A percentile compares a stretch with the other conserved stretches of the same genome.
Conservation (phyloP, 2,113 vertebrate species). For the Calidris pugnax region DNA sequence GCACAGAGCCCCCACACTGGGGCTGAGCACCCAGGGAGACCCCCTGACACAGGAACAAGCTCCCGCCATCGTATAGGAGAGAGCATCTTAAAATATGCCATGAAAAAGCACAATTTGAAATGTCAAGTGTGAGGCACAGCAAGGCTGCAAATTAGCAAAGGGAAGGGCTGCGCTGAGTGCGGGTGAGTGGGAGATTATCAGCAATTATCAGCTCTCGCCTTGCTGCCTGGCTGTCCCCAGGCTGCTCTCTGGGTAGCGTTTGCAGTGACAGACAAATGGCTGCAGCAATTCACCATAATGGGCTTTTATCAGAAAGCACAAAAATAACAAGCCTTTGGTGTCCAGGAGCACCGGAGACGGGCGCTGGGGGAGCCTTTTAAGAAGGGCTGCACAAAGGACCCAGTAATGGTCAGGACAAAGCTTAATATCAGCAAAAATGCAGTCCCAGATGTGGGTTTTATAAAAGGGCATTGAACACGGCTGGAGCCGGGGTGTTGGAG, state of each 20-base stretch:
- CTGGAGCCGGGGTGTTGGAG: neutral
- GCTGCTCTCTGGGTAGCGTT: neutral
- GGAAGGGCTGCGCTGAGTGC: neutral
- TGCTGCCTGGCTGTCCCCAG: neutral
- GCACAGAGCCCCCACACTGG: accelerated
- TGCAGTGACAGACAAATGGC: neutral
- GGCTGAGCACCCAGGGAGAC: neutral
- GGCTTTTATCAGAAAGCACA: neutral
- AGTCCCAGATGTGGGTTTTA: no score
- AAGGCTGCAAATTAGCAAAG: neutral
- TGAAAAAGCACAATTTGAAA: neutral
- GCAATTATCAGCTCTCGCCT: neutral
- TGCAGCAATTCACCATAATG: neutral
- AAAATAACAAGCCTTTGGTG: neutral
- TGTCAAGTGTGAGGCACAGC: neutral
- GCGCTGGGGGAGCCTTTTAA: neutral
- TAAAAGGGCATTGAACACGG: neutral
- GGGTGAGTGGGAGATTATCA: accelerated
- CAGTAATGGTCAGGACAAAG: neutral
- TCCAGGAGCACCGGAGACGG: neutral
- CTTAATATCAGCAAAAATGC: neutral
- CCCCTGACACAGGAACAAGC: neutral
- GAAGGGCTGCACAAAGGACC: neutral
- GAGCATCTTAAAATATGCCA: neutral
- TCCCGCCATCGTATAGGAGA: no score